Evolutionary conservation across 1,140 invertebrate genomes (phyloP).

Genomic region (Venturia canescens): DNA sequence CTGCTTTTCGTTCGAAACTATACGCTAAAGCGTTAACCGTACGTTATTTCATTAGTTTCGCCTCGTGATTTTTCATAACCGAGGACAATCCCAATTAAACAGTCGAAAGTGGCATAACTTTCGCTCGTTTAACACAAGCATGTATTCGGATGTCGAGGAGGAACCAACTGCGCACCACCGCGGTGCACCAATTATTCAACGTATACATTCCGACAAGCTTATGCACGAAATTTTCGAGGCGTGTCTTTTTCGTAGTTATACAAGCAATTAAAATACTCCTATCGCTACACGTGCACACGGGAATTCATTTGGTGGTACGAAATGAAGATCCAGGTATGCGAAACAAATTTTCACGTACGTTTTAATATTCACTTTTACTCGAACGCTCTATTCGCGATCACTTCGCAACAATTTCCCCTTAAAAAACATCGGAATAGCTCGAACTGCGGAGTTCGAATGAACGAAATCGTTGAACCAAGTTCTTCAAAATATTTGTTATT

Average conservation of each 20-base stretch:
- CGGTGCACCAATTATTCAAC: not conserved
- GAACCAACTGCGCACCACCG: not conserved
- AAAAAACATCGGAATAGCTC: too few species aligned
- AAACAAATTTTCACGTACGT: too few species aligned
- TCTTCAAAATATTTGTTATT: too few species aligned
- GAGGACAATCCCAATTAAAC: conserved; percentile 19
- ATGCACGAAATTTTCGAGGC: not conserved
- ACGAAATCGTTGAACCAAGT: too few species aligned
- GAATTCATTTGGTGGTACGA: too few species aligned
- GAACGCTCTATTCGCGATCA: too few species aligned
- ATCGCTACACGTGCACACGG: too few species aligned
- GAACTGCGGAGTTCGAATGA: too few species aligned
- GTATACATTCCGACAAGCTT: not conserved
- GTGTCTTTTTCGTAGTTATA: not conserved
- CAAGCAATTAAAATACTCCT: not conserved
- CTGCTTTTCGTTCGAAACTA: not conserved
- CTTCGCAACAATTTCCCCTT: too few species aligned
- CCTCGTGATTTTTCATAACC: conserved; percentile 10
- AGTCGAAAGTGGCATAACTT: conserved; percentile 19
- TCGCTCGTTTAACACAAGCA: not conserved
- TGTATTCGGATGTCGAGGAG: not conserved
- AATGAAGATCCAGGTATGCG: too few species aligned
- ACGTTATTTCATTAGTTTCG: not conserved
- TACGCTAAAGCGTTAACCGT: not conserved
- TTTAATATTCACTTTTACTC: too few species aligned